These are phyloP conservation scores for Pseudococcus jackbeardsleyi DNA, from an alignment of 2,888 invertebrate genomes.

Conservation along the genomic window DNA sequence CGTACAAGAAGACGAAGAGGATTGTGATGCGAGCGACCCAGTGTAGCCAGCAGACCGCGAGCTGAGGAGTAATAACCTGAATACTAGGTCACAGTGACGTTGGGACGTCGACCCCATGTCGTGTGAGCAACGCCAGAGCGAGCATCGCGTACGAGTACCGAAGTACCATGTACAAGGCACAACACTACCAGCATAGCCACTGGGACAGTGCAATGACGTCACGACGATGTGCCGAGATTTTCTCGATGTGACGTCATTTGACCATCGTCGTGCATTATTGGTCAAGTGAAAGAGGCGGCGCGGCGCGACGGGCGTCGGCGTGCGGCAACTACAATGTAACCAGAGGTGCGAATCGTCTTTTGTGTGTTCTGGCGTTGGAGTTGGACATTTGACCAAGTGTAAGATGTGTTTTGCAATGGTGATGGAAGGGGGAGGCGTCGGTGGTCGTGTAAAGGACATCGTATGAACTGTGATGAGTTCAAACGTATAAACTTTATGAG, in stretches of 20 bases:
- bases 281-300: slow-evolving; percentile 20
- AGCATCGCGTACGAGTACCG: not conserved
- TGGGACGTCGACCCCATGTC: slow-evolving; percentile 64
- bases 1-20: slow-evolving; percentile 40
- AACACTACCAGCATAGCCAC: slow-evolving; percentile 53
- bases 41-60: slow-evolving; percentile 64
- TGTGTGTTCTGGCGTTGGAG: not conserved
- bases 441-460: not conserved
- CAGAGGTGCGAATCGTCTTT: not conserved
- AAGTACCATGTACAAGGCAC: not conserved
- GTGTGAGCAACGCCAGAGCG: slow-evolving; percentile 11
- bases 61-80: slow-evolving; percentile 65
- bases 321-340: not conserved
- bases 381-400: not conserved
- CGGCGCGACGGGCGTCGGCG: slow-evolving; percentile 15
- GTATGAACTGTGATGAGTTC: not conserved
- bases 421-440: not conserved
- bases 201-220: slow-evolving; percentile 61
- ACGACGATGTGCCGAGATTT: slow-evolving; percentile 49
- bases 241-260: slow-evolving; percentile 60
- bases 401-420: not conserved
- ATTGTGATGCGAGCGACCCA: slow-evolving; percentile 64
- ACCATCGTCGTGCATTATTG: slow-evolving; percentile 55
- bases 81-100: slow-evolving; percentile 65
- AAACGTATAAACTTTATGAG: not conserved